Conservation (phyloP, 1,140 invertebrate species). For the Hyles vespertilio region DNA sequence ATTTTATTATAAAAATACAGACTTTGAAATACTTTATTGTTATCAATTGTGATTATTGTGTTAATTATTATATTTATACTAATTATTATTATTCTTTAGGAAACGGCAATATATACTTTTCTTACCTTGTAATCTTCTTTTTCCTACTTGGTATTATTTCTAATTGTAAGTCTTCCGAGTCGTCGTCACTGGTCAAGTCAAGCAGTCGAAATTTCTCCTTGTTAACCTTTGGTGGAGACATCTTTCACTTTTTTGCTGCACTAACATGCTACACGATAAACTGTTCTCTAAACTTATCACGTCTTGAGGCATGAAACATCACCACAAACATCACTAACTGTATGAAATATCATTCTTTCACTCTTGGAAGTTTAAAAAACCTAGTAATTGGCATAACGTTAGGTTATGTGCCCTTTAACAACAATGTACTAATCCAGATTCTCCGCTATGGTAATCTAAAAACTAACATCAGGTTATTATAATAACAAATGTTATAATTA, state of each 20-base stretch:
- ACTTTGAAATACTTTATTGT: background rate
- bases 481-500: too few species aligned
- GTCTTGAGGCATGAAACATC: background rate
- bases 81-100: background rate
- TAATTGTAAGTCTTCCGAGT: constrained; percentile 79
- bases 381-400: background rate
- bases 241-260: constrained; percentile 36
- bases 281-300: constrained; percentile 4
- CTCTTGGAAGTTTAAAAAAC: background rate
- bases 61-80: background rate
- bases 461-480: too few species aligned
- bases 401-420: too few species aligned
- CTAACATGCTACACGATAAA: constrained; percentile 35
- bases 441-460: too few species aligned
- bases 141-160: constrained; percentile 78
- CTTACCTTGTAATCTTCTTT: constrained; percentile 69
- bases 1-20: too few species aligned
- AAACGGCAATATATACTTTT: too few species aligned
- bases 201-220: constrained; percentile 81
- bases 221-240: constrained; percentile 71
- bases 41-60: background rate
- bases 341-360: background rate
- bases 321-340: background rate
- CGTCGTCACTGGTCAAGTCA: constrained; percentile 77
- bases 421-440: background rate